Evolutionary conservation across 2,797 vertebrate genomes (phyloP).

Genomic region (Nannoperca obscura): DNA sequence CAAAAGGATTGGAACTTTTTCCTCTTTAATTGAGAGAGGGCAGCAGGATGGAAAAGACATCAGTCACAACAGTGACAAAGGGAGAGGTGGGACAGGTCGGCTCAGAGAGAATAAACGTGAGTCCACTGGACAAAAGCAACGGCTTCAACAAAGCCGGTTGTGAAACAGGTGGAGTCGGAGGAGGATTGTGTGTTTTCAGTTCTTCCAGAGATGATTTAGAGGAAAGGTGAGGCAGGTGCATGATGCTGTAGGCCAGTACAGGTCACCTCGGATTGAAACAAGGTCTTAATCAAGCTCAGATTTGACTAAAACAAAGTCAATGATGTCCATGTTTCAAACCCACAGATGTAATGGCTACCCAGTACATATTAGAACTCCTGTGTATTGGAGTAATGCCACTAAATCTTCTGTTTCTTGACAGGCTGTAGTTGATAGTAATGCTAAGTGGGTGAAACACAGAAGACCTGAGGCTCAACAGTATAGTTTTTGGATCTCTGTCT

Average conservation of each 20-base stretch:
- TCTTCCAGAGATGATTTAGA: constrained; percentile 6
- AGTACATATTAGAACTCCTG: background rate
- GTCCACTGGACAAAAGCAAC: constrained; percentile 39
- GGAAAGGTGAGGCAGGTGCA: constrained; percentile 39
- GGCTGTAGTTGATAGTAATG: background rate
- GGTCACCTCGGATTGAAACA: constrained; percentile 1
- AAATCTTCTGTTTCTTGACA: background rate
- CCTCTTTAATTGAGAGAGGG: constrained; percentile 76
- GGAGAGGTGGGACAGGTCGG: constrained; percentile 32
- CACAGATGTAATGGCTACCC: background rate
- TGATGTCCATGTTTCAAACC: background rate
- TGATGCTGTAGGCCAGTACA: background rate
- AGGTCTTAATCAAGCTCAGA: background rate
- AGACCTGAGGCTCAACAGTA: background rate
- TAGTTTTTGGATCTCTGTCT: background rate
- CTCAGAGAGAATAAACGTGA: constrained; percentile 25
- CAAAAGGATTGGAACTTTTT: constrained; percentile 71
- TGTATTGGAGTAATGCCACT: background rate
- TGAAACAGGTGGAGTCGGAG: constrained; percentile 27
- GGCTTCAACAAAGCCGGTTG: constrained; percentile 16
- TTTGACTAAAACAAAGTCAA: background rate
- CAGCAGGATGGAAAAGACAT: constrained; percentile 79
- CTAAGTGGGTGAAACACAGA: background rate
- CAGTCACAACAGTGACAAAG: constrained; percentile 75
- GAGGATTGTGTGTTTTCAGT: constrained; percentile 27